Percentiles rank a stretch among this genome's conserved stretches.
Evolutionary conservation across 2,113 vertebrate species (phyloP).

Genomic region (Neomonachus schauinslandi): DNA sequence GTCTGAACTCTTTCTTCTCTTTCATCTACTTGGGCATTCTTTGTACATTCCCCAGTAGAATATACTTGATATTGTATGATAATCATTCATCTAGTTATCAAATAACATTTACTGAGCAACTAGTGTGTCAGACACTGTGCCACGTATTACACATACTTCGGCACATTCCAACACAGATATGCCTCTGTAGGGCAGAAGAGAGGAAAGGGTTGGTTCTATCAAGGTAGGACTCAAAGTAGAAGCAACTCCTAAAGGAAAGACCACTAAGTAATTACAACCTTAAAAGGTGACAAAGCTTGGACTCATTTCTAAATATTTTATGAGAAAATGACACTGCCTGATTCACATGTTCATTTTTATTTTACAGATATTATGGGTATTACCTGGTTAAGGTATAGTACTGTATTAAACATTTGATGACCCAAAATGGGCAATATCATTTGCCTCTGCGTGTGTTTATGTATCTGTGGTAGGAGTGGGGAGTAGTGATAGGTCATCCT

Average conservation of each 20-base stretch:
- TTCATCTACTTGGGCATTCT: not conserved
- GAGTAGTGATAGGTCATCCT: not conserved
- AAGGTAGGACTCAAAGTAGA: not conserved
- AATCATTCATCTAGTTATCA: not conserved
- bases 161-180: not conserved
- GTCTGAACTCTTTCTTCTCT: not conserved
- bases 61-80: not conserved
- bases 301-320: not conserved
- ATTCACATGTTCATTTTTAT: not conserved
- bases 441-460: not conserved
- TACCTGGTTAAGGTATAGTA: not conserved
- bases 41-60: not conserved
- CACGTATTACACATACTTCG: not conserved
- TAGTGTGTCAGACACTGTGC: not conserved
- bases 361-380: not conserved
- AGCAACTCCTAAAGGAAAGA: conserved; percentile 39
- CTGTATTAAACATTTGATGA: not conserved
- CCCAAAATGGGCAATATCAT: not conserved
- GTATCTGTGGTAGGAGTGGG: not conserved
- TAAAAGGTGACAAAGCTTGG: not conserved
- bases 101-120: not conserved
- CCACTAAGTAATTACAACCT: not conserved
- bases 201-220: not conserved
- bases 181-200: not conserved
- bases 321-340: not conserved